Conservation (phyloP, 2,113 vertebrate species). For the Eretmochelys imbricata region DNA sequence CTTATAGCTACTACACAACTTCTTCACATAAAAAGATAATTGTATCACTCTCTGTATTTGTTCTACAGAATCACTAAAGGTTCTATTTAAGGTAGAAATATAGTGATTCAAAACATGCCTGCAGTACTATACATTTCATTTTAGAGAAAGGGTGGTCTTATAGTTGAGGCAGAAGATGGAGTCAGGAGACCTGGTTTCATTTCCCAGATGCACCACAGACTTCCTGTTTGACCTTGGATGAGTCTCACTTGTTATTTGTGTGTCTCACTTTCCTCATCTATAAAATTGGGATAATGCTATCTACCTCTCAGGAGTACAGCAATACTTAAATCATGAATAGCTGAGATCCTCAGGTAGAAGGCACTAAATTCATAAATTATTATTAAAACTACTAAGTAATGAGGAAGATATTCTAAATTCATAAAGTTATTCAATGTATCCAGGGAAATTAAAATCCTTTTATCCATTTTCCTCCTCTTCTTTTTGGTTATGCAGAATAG, state of each 20-base stretch:
- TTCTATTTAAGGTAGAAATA: not conserved
- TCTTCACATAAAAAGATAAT: not conserved
- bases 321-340: not conserved
- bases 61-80: not conserved
- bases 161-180: not conserved
- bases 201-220: not conserved
- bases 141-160: not conserved
- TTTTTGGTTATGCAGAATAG: not conserved
- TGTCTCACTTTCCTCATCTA: not conserved
- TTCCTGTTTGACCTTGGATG: not conserved
- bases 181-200: not conserved
- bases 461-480: not conserved
- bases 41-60: accelerated
- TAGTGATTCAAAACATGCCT: not conserved
- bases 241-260: not conserved
- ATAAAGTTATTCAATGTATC: not conserved
- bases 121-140: not conserved
- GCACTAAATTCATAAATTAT: not conserved
- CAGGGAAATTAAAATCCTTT: not conserved
- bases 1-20: not conserved
- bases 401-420: not conserved
- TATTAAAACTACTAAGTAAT: not conserved
- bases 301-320: not conserved
- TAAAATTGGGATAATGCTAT: not conserved
- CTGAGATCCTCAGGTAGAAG: not conserved